These are phyloP conservation scores for Caenorhabditis remanei DNA, from an alignment of 1,140 invertebrate species.

Conservation along the genomic window DNA sequence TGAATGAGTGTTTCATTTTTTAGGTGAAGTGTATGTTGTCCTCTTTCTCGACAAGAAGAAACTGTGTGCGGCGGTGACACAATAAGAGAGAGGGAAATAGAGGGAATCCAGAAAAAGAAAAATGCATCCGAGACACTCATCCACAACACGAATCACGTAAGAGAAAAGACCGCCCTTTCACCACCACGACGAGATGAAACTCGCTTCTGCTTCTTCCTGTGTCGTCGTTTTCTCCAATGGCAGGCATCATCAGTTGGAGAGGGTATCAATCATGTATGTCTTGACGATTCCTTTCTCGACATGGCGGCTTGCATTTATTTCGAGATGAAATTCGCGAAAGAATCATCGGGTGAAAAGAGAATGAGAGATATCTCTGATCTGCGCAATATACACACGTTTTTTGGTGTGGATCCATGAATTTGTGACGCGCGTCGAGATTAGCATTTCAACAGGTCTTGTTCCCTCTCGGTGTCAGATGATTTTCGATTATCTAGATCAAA, in stretches of 20 bases:
- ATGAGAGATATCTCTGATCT: not conserved
- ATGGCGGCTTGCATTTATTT: not conserved
- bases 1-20: constrained; percentile 26
- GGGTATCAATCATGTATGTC: constrained; percentile 41
- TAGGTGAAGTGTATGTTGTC: constrained; percentile 12
- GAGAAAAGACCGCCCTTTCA: constrained; percentile 27
- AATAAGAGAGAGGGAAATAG: not conserved
- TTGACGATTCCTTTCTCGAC: constrained; percentile 43
- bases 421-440: no score
- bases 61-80: not conserved
- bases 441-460: constrained; percentile 25
- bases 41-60: not conserved
- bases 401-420: not conserved
- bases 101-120: constrained; percentile 4
- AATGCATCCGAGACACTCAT: no score
- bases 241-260: not conserved
- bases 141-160: constrained; percentile 21
- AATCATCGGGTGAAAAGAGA: not conserved
- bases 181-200: not conserved
- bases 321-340: not conserved
- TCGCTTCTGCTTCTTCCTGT: not conserved
- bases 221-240: not conserved
- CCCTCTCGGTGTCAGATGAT: not conserved
- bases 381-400: constrained; percentile 1
- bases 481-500: constrained; percentile 30